phyloP scores from a whole-genome alignment of 2,113 vertebrate species.

The Mugil cephalus region DNA sequence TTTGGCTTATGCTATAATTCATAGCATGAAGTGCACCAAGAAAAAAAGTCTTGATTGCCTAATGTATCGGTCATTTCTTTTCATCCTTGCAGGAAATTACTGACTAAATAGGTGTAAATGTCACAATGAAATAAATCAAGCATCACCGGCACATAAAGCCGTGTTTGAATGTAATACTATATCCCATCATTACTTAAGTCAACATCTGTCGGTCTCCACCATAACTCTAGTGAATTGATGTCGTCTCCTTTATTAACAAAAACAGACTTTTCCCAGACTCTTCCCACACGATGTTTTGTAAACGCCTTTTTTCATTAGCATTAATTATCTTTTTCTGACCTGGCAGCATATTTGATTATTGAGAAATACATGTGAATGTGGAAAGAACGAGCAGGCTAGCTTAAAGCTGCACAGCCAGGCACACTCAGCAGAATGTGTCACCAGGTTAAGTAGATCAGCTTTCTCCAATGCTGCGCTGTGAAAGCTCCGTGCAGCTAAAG shows the following conservation, averaged over 20 bases:
- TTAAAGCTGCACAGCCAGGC: constrained; percentile 9
- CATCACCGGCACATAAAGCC: not conserved
- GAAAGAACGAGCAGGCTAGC: constrained; percentile 4
- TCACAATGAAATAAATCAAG: too few relatives aligned
- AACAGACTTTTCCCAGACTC: not conserved
- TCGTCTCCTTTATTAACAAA: not conserved
- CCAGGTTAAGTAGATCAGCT: constrained; percentile 43
- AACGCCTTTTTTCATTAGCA: constrained; percentile 1
- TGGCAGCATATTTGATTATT: constrained; percentile 7
- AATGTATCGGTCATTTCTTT: too few relatives aligned
- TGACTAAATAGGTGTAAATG: too few relatives aligned
- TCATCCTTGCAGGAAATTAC: too few relatives aligned
- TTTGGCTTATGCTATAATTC: not conserved
- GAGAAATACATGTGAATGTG: constrained; percentile 2
- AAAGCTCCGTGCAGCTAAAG: constrained; percentile 18
- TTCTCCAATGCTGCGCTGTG: constrained; percentile 35
- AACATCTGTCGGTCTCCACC: not conserved
- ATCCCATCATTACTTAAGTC: not conserved
- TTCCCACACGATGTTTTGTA: not conserved
- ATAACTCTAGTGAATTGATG: not conserved
- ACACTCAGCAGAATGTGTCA: constrained; percentile 42
- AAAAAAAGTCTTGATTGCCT: too few relatives aligned
- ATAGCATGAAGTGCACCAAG: not conserved
- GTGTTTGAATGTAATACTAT: not conserved
- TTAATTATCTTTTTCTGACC: constrained; percentile 1